These are phyloP conservation scores for Hyperoodon ampullatus DNA, from an alignment of 2,113 vertebrate genomes.

Conservation along the genomic window DNA sequence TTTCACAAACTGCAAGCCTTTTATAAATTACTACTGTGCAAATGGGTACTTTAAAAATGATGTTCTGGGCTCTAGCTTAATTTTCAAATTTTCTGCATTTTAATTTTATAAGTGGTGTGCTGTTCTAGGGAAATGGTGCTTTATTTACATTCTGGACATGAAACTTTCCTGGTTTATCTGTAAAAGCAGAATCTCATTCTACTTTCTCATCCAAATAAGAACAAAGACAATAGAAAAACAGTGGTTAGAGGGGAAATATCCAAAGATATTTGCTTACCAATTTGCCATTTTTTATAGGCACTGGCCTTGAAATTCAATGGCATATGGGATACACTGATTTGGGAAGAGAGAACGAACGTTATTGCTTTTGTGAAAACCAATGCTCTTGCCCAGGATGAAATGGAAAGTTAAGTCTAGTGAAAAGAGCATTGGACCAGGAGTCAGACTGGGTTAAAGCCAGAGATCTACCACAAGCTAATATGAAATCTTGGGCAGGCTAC, in stretches of 20 bases:
- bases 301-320: not conserved
- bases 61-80: not conserved
- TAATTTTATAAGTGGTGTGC: not conserved
- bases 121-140: not conserved
- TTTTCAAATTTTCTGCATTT: constrained; percentile 27
- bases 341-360: not conserved
- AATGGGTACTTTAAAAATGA: constrained; percentile 8
- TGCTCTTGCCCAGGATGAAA: not conserved
- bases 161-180: not conserved
- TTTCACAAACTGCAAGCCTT: not conserved
- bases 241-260: not conserved
- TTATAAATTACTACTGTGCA: not conserved
- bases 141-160: not conserved
- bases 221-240: not conserved
- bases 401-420: not conserved
- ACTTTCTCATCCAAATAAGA: constrained; percentile 7
- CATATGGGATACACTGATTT: not conserved
- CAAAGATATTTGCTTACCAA: not conserved
- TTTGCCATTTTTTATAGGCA: not conserved
- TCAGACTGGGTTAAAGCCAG: not conserved
- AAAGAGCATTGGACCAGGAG: not conserved
- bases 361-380: not conserved
- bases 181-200: constrained; percentile 20
- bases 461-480: not conserved
- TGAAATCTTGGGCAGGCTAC: not conserved